Base-by-base conservation (phyloP, 2,888 invertebrate genomes). In the Lithosia quadra region DNA sequence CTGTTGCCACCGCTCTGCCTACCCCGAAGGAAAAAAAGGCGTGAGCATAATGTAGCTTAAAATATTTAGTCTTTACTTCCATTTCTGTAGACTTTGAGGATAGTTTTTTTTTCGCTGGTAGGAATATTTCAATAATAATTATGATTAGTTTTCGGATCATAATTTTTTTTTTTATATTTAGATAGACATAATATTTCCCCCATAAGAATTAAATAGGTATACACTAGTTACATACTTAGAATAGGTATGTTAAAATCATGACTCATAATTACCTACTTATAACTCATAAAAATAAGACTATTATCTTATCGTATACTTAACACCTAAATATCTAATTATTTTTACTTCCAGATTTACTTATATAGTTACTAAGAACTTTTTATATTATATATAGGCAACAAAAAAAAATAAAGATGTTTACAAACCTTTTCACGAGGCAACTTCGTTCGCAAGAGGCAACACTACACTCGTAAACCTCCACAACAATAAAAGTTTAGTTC, bases 401-500 rank as follows among this genome's bases (percentile, higher is more conserved):
- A 68, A 65, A 65, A 63, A 60, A 61, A 71, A 72, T 63, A 58
- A 58, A 63, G 10, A 56, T 56, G 33, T 65, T 69, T 56, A 81
- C 81, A 68, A 64, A 81, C 81, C 82, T 80, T 77, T 79, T 63
- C 69, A 65, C 72, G 76, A 76, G 66, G 73, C 72, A 67, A 69
- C 61, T 73, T 75, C 67, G 67, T 63, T 55, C 55, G 33, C 63
- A 18, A 33, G 67, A 57, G n/a, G 72, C 49, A 59, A 68, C 70
- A 71, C 71, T 74, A 61, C 71, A 76, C 79, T 73, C 62, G 65
- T 22, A 72, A 79, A 75, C 61, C 22, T 64, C 71, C 77, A 80
- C 74, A 68, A 73, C 67, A 70, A 75, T 56, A 58, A 68, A 76
- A 69, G 67, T 72, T 74, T 61, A 70, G 69, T 72, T 74, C 55